Evolutionary conservation across 2,797 vertebrate species (phyloP), one percentile per base, ranked within the genome.

Genomic region (Moxostoma hubbsi): DNA sequence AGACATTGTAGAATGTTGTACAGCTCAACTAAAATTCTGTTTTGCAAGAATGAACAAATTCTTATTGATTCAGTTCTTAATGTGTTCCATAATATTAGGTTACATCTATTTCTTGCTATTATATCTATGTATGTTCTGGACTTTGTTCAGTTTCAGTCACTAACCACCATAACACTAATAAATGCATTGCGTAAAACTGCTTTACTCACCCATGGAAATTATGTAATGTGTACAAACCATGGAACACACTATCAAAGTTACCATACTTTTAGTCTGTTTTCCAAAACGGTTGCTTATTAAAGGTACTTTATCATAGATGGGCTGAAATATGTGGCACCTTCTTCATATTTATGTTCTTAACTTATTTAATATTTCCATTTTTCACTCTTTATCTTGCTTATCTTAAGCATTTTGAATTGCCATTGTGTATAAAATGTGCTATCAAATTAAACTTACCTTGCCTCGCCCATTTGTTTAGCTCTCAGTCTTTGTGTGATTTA

Each of bases 151-250:
- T 13, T 57, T 16, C 53, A 15, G 53, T 8, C 36, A 77, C 12
- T 69, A 49, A 77, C 59, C 64, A 59, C 64, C n/a, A 46, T 13
- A 46, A 13, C 15, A 6, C 36, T 1, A n/a, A 45, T 8, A 6
- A 45, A 46, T 64, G 5, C 7, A 64, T 7, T 64, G 8, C 46
- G 2, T 64, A 43, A n/a, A 46, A 46, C 13, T 47, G 43, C 43
- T 45, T 8, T 63, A 7, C 13, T 64, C 7, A 46, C 8, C 13
- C 43, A 46, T 45, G 18, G 12, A 6, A 45, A 15, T 70, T 70
- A 70, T n/a, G 65, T 53, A 77, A 70, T 24, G 11, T 46, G 51
- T 55, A n/a, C n/a, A 70, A 53, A 70, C 59, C 69, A 49, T 77
- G 11, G 3, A 7, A 51, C 13, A 75, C 9, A 54, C 46, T 15